phyloP scores from a whole-genome alignment of 2,797 vertebrate genomes.

The Phalloptychus januarius region DNA sequence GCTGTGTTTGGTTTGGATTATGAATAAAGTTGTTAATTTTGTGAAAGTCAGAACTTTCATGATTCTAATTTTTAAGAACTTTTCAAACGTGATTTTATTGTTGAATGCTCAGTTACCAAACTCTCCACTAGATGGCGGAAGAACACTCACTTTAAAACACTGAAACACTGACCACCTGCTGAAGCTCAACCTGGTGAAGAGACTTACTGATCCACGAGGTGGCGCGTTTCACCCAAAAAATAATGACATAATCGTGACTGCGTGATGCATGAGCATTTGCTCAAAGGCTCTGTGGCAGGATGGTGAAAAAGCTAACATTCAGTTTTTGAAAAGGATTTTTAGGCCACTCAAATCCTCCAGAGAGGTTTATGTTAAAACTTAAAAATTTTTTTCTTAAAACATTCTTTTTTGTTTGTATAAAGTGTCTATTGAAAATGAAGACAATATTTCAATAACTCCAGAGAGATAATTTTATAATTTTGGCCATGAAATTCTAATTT shows the following conservation, averaged over 20 bases:
- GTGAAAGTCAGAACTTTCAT: background rate
- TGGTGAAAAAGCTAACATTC: background rate
- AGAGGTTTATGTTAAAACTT: background rate
- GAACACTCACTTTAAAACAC: conserved; percentile 45
- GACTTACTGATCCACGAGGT: conserved; percentile 32
- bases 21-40: background rate
- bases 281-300: background rate
- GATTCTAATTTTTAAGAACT: background rate
- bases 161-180: background rate
- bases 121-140: conserved; percentile 73
- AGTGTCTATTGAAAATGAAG: background rate
- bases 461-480: background rate
- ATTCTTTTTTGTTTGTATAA: background rate
- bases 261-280: background rate
- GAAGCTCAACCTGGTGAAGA: background rate
- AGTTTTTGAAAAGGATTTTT: background rate
- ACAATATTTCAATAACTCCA: background rate
- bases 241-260: conserved; percentile 12
- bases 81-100: background rate
- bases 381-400: background rate
- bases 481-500: background rate
- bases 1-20: background rate
- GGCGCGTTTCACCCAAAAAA: conserved; percentile 40
- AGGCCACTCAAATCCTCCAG: background rate
- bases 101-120: background rate